Evolutionary conservation across 2,113 vertebrate genomes (phyloP).

Genomic region (Salminus brasiliensis): DNA sequence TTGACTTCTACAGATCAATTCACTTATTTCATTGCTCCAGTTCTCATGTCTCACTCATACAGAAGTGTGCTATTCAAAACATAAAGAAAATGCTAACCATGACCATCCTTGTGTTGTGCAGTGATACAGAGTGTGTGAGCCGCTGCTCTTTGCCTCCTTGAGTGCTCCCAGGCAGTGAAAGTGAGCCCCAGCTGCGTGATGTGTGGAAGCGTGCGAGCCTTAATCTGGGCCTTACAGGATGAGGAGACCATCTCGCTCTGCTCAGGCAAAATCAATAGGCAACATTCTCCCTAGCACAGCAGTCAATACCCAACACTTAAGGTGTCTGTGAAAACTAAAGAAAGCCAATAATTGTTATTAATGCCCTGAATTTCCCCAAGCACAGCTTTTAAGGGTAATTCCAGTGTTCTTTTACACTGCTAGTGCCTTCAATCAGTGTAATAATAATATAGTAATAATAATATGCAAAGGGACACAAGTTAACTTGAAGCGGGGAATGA

Average conservation of each 20-base stretch:
- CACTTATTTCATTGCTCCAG: too few species aligned
- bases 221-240: slow-evolving; percentile 64
- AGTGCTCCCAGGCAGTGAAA: slow-evolving; percentile 38
- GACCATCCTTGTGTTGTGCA: slow-evolving; percentile 3
- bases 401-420: slow-evolving; percentile 34
- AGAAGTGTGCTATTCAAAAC: neutral
- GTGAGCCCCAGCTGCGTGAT: slow-evolving; percentile 49
- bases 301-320: slow-evolving; percentile 77
- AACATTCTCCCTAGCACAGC: slow-evolving; percentile 68
- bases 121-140: neutral
- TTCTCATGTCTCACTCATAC: too few species aligned
- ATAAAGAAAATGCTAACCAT: neutral
- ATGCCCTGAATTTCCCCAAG: slow-evolving; percentile 63
- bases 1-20: neutral
- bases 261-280: slow-evolving; percentile 71
- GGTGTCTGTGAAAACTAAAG: slow-evolving; percentile 71
- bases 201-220: slow-evolving; percentile 50
- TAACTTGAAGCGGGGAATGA: neutral
- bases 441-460: slow-evolving; percentile 19
- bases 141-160: neutral
- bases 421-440: neutral
- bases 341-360: slow-evolving; percentile 77
- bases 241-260: slow-evolving; percentile 66
- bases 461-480: slow-evolving; percentile 24
- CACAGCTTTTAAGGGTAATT: slow-evolving; percentile 59